Percentiles rank a stretch among this genome's conserved stretches.
Conservation (phyloP, 1,140 invertebrate genomes). For the Sinella curviseta region DNA sequence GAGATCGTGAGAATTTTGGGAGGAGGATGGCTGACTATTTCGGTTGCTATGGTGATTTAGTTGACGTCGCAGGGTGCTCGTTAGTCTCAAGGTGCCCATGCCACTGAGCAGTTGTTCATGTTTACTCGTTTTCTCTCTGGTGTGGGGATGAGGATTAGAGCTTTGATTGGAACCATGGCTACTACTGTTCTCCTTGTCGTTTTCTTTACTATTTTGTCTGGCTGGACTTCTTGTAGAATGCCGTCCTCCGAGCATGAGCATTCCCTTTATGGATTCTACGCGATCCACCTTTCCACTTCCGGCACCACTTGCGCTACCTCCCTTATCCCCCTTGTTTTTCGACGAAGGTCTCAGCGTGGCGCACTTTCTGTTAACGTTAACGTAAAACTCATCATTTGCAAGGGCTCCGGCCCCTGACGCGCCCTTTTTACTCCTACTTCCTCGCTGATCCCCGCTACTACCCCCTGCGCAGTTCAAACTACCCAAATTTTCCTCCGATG, state of each 20-base stretch:
- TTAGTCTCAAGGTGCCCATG: not conserved
- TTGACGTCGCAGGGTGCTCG: not conserved
- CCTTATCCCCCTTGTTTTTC: not conserved
- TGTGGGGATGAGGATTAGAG: not conserved
- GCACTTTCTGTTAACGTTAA: conserved; percentile 46
- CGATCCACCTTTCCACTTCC: conserved; percentile 40
- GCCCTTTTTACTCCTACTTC: not conserved
- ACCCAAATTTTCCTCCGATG: conserved; percentile 45
- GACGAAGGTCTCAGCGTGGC: conserved; percentile 40
- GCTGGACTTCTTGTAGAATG: conserved; percentile 24
- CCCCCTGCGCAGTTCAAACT: not conserved
- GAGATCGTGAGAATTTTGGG: not conserved
- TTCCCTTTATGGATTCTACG: conserved; percentile 47
- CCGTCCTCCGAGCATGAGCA: conserved; percentile 25
- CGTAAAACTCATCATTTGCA: conserved; percentile 34
- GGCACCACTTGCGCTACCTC: not conserved
- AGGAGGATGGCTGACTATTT: not conserved
- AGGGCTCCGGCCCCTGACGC: not conserved
- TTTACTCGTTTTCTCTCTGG: not conserved
- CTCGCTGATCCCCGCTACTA: not conserved
- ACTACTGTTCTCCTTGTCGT: too few species aligned
- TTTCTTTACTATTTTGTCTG: not conserved
- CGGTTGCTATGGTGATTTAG: not conserved
- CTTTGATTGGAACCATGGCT: too few species aligned
- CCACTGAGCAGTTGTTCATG: not conserved